Conservation (phyloP, 2,888 invertebrate genomes). For the Chironomus riparius region DNA sequence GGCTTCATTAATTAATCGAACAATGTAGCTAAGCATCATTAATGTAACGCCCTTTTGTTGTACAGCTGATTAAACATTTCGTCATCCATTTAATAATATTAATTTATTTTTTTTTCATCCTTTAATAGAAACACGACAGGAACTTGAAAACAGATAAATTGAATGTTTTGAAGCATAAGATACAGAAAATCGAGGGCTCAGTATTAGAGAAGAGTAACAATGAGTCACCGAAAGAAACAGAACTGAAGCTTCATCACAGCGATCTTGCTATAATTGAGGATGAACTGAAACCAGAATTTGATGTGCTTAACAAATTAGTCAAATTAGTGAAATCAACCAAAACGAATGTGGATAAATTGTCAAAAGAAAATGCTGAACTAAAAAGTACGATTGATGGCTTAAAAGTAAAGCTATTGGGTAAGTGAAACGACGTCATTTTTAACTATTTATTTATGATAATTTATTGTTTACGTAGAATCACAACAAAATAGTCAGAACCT, state of each 20-base stretch:
- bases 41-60: no score
- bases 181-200: not conserved
- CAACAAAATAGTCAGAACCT: not conserved
- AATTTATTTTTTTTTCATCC: not conserved
- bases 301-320: not conserved
- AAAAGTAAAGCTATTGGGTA: not conserved
- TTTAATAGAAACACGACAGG: constrained; percentile 2
- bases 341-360: not conserved
- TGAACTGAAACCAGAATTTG: constrained; percentile 14
- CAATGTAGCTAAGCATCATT: not conserved
- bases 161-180: not conserved
- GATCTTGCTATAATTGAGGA: constrained; percentile 1
- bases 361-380: not conserved
- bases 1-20: no score
- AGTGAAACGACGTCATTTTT: not conserved
- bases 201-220: not conserved
- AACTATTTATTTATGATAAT: not conserved
- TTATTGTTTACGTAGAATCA: not conserved
- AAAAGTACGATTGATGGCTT: not conserved
- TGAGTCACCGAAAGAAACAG: not conserved
- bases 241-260: not conserved
- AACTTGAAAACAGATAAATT: constrained; percentile 9
- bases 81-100: not conserved
- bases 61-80: not conserved
- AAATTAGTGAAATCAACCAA: not conserved